A percentile compares a stretch with the other conserved stretches of the same genome.
These are phyloP conservation scores for Linhomoeus sp. DNA, from an alignment of 2,888 invertebrate genomes.

Conservation along the genomic window DNA sequence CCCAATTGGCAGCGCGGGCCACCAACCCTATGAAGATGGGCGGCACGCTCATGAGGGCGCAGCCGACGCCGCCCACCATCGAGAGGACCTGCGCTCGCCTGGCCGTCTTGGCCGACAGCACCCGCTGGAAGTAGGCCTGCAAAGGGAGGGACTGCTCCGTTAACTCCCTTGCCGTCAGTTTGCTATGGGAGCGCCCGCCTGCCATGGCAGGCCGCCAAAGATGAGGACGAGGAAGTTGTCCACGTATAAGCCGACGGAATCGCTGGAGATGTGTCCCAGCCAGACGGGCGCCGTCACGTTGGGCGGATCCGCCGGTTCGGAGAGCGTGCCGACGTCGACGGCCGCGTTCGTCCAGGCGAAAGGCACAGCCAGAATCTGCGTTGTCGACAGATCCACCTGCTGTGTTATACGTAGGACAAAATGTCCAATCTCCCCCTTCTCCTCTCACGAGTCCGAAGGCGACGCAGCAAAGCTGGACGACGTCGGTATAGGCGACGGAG, in stretches of 20 bases:
- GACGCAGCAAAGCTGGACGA: constrained; percentile 86
- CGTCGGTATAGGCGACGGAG: constrained; percentile 89
- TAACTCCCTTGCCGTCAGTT: too few species aligned
- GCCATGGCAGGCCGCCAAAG: constrained; percentile 87
- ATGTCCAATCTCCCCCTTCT: too few species aligned
- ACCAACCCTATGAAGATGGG: constrained; percentile 85
- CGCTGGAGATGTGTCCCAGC: background rate
- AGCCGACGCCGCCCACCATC: constrained; percentile 77
- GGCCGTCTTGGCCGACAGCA: constrained; percentile 77
- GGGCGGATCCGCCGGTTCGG: too few species aligned
- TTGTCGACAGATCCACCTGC: too few species aligned
- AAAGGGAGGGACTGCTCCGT: too few species aligned
- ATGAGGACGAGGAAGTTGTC: constrained; percentile 65
- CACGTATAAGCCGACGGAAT: constrained; percentile 41
- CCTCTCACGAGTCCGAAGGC: constrained; percentile 66
- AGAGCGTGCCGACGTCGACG: background rate
- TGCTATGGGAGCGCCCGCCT: too few species aligned
- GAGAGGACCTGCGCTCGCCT: constrained; percentile 71
- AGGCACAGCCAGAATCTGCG: constrained; percentile 1
- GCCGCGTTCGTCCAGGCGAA: constrained; percentile 1
- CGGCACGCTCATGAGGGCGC: constrained; percentile 83
- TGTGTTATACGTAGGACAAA: too few species aligned
- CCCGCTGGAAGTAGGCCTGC: constrained; percentile 83
- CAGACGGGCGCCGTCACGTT: background rate
- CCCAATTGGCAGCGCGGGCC: constrained; percentile 34